Conservation (phyloP, 1,140 invertebrate genomes). For the Drosophila rhopaloa region DNA sequence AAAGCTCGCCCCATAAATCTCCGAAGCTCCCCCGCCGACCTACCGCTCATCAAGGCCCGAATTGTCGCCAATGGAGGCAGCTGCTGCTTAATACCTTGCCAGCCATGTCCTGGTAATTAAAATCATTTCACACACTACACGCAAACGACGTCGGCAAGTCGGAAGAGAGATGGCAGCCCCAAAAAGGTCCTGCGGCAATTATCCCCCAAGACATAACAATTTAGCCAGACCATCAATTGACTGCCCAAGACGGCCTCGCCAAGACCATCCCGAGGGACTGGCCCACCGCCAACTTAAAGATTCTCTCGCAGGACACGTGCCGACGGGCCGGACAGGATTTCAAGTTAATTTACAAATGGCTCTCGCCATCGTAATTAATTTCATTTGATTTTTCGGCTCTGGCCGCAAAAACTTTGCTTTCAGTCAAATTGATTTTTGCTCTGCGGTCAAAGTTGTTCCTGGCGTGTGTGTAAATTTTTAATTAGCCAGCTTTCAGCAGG, state of each 20-base stretch:
- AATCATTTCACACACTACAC: constrained; percentile 80
- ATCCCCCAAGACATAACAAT: constrained; percentile 83
- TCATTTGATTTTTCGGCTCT: constrained; percentile 70
- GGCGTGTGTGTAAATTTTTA: constrained; percentile 69
- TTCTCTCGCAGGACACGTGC: constrained; percentile 62
- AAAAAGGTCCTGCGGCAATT: constrained; percentile 73
- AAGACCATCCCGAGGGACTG: constrained; percentile 29
- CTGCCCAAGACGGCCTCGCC: constrained; percentile 26
- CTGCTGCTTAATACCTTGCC: constrained; percentile 44
- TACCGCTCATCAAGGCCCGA: constrained; percentile 6
- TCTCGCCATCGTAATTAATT: constrained; percentile 74
- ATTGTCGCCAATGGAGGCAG: constrained; percentile 58
- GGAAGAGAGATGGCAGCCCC: constrained; percentile 13
- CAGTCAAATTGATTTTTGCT: constrained; percentile 72
- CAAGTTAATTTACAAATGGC: constrained; percentile 80
- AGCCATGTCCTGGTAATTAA: constrained; percentile 64
- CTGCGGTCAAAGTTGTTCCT: constrained; percentile 47
- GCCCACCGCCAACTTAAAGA: constrained; percentile 42
- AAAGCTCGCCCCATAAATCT: constrained; percentile 69
- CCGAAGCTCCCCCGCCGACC: background rate
- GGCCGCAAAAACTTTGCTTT: constrained; percentile 72
- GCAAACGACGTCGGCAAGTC: constrained; percentile 69
- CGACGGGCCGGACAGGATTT: constrained; percentile 25
- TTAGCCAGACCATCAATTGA: constrained; percentile 79
- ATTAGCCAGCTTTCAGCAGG: constrained; percentile 73